Evolutionary conservation across 2,888 invertebrate genomes (phyloP).

Genomic region (Campopleginae sp.): DNA sequence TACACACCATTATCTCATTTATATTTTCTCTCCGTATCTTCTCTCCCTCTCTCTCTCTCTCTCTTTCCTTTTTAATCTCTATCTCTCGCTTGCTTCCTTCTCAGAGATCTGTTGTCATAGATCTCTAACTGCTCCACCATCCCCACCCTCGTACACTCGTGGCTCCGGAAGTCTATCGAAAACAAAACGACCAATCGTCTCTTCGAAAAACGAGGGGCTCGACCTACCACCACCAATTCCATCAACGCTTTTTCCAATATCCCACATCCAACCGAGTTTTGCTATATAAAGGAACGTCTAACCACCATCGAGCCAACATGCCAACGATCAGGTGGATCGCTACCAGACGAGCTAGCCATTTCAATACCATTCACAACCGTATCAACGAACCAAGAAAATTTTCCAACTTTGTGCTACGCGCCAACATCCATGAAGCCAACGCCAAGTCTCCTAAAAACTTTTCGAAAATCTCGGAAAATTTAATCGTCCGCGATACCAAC

Average conservation of each 20-base stretch:
- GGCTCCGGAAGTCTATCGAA: slow-evolving; percentile 63
- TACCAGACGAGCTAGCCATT: slow-evolving; percentile 63
- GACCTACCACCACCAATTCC: slow-evolving; percentile 48
- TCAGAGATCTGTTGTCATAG: slow-evolving; percentile 36
- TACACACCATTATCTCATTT: slow-evolving; percentile 1
- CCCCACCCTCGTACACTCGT: slow-evolving; percentile 16
- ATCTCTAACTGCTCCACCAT: slow-evolving; percentile 27
- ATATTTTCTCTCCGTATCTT: slow-evolving; percentile 15
- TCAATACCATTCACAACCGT: slow-evolving; percentile 26
- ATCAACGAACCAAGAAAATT: slow-evolving; percentile 47
- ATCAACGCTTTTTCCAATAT: background rate
- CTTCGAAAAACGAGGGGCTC: slow-evolving; percentile 61
- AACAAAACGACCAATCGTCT: slow-evolving; percentile 56
- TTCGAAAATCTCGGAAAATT: slow-evolving; percentile 15
- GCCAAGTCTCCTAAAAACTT: slow-evolving; percentile 11
- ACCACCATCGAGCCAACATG: slow-evolving; percentile 68
- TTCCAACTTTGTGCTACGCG: slow-evolving; percentile 14
- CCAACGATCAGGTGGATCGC: slow-evolving; percentile 77
- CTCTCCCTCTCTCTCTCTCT: background rate
- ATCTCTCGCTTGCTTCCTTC: background rate
- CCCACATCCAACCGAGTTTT: slow-evolving; percentile 1
- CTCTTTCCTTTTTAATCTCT: background rate
- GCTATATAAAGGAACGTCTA: slow-evolving; percentile 62
- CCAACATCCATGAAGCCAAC: background rate
- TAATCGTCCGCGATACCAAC: slow-evolving; percentile 36